These are phyloP conservation scores for Clupea harengus DNA, from an alignment of 2,113 vertebrate species.

Conservation along the genomic window DNA sequence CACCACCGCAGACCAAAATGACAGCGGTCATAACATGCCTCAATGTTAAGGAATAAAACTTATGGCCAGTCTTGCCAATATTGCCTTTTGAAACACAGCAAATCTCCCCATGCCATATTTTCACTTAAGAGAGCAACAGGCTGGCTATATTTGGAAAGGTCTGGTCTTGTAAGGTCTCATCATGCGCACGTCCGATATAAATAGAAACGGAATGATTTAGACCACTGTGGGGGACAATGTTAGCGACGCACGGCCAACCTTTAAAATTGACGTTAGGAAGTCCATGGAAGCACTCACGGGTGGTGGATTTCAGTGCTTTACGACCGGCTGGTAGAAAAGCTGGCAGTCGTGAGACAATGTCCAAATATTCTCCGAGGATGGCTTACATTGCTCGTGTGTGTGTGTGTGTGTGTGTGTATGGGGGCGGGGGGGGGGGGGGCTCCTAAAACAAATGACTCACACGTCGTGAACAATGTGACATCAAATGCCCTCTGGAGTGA, in stretches of 20 bases:
- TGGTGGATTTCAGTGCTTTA: not conserved
- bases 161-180: too few relatives aligned
- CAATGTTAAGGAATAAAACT: conserved; percentile 57
- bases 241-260: not conserved
- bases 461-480: not conserved
- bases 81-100: conserved; percentile 43
- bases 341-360: conserved; percentile 1
- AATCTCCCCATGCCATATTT: conserved; percentile 38
- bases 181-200: not conserved
- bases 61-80: conserved; percentile 43
- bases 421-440: not conserved
- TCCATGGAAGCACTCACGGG: not conserved
- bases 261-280: not conserved
- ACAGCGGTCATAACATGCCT: conserved; percentile 62
- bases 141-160: conserved; percentile 40
- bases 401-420: not conserved
- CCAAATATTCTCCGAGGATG: not conserved
- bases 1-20: conserved; percentile 63
- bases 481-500: not conserved
- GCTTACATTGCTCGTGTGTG: not conserved
- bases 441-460: conserved; percentile 10
- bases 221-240: not conserved
- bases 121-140: conserved; percentile 37
- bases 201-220: not conserved
- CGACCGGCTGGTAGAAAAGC: not conserved